Evolutionary conservation across 2,113 vertebrate species (phyloP), one percentile per base, ranked within the genome.

Genomic region (Cebus imitator): DNA sequence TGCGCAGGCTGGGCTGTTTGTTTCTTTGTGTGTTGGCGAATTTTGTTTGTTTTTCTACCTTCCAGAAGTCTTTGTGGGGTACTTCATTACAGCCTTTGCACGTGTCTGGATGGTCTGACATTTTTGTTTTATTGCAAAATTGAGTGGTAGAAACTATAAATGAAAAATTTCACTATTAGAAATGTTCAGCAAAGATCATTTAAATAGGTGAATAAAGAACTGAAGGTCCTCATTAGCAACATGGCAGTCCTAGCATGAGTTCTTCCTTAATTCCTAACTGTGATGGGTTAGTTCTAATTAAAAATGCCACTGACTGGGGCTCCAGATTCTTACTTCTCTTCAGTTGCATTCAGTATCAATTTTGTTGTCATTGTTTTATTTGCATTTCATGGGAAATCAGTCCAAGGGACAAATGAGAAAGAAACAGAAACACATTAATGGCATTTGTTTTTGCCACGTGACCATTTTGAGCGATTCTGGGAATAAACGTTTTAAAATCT

Each of bases 401-500:
- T 78, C 14, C 85, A 17, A n/a, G 50, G 66, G 68, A 89, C 45
- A 50, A 95, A 96, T 91, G 73, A 89, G 57, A 83, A 66, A 35
- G 35, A 93, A 88, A n/a, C 37, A 79, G 83, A 93, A 85, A 64
- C 40, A 55, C n/a, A 86, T 72, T 23, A 81, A 57, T 64, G 87
- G 66, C 43, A 14, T 75, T 93, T 72, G 52, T 73, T 97, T 43
- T 90, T 97, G 81, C 86, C 75, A 2, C 75, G 70, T 48, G 40
- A 55, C 81, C 37, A 48, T 66, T 85, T 85, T 85, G 81, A 82
- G 73, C 90, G 52, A 64, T 50, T 43, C 0, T 0, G 52, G 52
- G 37, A 95, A 76, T 73, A 96, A 94, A n/a, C 61, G 52, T 23
- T 55, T 97, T 93, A 72, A 90, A 96, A 81, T 83, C 37, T 73